Percentiles rank a stretch among this genome's conserved stretches.
Conservation (phyloP, 2,113 vertebrate species). For the Lasiurus cinereus region DNA sequence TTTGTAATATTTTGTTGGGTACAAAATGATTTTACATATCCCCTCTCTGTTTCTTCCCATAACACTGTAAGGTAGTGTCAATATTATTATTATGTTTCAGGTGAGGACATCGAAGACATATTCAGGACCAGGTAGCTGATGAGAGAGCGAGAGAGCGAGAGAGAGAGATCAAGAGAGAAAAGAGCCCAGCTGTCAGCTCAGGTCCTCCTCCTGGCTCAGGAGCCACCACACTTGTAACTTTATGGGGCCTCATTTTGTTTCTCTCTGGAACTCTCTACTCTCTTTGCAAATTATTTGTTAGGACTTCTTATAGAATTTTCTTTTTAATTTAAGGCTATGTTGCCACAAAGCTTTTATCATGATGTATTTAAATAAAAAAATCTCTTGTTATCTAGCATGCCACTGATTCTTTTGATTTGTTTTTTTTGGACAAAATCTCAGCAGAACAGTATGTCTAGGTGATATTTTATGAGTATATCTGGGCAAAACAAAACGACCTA, state of each 20-base stretch:
- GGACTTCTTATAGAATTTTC: not conserved
- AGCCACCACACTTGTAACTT: not conserved
- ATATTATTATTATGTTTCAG: not conserved
- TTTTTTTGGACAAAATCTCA: not conserved
- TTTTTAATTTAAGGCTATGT: not conserved
- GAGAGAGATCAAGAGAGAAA: not conserved
- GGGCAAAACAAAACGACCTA: not conserved
- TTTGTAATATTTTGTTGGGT: not conserved
- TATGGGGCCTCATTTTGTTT: not conserved
- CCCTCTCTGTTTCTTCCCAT: not conserved
- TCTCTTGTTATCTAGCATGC: not conserved
- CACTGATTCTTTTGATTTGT: constrained; percentile 17
- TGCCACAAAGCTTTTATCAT: not conserved
- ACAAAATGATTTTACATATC: not conserved
- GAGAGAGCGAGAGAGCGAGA: not conserved
- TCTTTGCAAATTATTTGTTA: not conserved
- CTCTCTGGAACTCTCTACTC: not conserved
- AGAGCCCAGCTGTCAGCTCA: not conserved
- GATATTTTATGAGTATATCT: not conserved
- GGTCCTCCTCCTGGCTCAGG: not conserved
- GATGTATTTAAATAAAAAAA: not conserved
- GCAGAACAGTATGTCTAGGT: not conserved
- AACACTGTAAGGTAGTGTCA: not conserved
- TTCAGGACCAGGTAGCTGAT: not conserved
- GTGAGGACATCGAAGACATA: not conserved